Evolutionary conservation across 1,140 invertebrate genomes (phyloP).

Genomic region (Mamestra configurata): DNA sequence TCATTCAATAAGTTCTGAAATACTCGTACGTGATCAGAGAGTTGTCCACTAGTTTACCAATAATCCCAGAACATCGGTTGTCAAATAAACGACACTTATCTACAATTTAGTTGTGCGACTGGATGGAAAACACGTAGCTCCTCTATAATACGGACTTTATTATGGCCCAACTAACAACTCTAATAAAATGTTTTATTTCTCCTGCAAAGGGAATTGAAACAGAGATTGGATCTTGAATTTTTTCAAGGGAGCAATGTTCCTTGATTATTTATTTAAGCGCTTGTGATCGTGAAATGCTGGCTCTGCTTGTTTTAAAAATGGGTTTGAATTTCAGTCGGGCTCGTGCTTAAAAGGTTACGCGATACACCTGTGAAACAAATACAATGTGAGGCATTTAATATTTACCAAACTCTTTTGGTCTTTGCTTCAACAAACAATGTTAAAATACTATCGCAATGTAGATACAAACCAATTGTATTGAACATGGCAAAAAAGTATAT

Average conservation of each 20-base stretch:
- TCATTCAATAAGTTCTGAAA: background rate
- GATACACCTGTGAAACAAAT: background rate
- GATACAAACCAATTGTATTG: too few species aligned
- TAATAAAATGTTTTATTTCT: constrained; percentile 45
- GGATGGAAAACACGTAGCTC: background rate
- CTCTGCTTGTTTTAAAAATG: constrained; percentile 15
- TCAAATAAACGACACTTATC: constrained; percentile 30
- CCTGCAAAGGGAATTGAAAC: constrained; percentile 30
- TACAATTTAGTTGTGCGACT: constrained; percentile 6
- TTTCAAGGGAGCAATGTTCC: background rate
- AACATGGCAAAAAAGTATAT: too few species aligned
- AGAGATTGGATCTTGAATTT: constrained; percentile 33
- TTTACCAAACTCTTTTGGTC: too few species aligned
- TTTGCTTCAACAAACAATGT: too few species aligned
- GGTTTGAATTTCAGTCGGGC: background rate
- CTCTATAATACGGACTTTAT: background rate
- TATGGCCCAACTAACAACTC: constrained; percentile 24
- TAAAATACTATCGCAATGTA: too few species aligned
- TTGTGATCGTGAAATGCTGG: background rate
- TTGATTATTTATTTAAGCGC: constrained; percentile 10
- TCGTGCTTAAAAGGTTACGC: background rate
- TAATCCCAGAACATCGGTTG: background rate
- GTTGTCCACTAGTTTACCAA: constrained; percentile 11
- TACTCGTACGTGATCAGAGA: constrained; percentile 1
- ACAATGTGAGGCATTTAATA: too few species aligned